A percentile compares a stretch with the other conserved stretches of the same genome.
Evolutionary conservation across 1,140 invertebrate genomes (phyloP).

Genomic region (Drosophila cardini): DNA sequence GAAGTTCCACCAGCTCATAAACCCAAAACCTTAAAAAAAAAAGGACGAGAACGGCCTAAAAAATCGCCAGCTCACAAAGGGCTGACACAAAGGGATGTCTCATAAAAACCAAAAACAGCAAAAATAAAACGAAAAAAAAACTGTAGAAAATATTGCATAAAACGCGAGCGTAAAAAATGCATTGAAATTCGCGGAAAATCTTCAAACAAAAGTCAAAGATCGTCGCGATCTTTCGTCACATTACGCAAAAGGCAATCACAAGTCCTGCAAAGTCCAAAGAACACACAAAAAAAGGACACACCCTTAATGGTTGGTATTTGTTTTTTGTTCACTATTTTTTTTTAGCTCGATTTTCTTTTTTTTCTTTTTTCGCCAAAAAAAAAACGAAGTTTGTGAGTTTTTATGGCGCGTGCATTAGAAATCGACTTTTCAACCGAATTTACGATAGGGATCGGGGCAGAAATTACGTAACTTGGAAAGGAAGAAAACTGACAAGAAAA

Average conservation of each 20-base stretch:
- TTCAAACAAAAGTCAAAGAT: conserved; percentile 8
- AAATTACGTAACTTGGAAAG: conserved; percentile 19
- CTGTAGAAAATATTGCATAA: conserved; percentile 37
- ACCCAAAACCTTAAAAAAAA: conserved; percentile 30
- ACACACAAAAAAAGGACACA: conserved; percentile 9
- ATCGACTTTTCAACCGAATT: conserved; percentile 17
- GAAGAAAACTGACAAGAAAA: background rate
- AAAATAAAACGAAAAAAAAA: background rate
- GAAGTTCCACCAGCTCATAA: conserved; percentile 63
- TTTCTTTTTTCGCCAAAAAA: conserved; percentile 17
- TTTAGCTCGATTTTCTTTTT: conserved; percentile 23
- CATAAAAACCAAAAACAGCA: conserved; percentile 18
- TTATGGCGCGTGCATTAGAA: conserved; percentile 40
- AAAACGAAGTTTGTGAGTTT: background rate
- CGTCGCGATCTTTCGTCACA: conserved; percentile 5
- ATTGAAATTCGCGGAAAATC: conserved; percentile 24
- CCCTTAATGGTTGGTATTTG: conserved; percentile 19
- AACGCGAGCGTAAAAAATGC: conserved; percentile 51
- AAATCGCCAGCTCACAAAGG: conserved; percentile 45
- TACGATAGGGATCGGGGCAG: conserved; percentile 20
- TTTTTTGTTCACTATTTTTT: background rate
- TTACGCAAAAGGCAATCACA: conserved; percentile 69
- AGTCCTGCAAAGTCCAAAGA: background rate
- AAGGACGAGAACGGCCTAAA: conserved; percentile 39
- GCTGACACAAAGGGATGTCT: conserved; percentile 38